These are phyloP conservation scores for Gambusia yucatana DNA, from an alignment of 2,797 vertebrate genomes.

Conservation along the genomic window DNA sequence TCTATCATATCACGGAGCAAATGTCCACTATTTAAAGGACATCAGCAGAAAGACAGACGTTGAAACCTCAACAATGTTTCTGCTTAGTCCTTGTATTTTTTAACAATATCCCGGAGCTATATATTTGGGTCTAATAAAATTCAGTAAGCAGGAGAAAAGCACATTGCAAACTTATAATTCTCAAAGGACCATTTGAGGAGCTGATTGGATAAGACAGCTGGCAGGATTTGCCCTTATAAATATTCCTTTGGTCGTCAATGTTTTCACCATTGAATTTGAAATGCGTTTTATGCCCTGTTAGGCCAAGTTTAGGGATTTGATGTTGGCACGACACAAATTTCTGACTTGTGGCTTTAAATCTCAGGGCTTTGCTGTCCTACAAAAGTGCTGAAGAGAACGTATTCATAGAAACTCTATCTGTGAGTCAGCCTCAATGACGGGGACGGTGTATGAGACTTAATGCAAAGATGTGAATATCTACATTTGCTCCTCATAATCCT, in stretches of 20 bases:
- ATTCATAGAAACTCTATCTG: background rate
- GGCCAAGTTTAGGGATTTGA: slow-evolving; percentile 13
- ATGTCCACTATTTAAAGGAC: background rate
- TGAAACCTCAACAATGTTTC: background rate
- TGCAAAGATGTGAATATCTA: background rate
- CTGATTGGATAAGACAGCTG: slow-evolving; percentile 44
- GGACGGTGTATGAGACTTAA: background rate
- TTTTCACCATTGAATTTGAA: slow-evolving; percentile 29
- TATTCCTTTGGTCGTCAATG: slow-evolving; percentile 41
- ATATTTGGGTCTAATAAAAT: slow-evolving; percentile 44
- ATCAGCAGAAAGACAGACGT: slow-evolving; percentile 7
- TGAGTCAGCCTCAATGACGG: background rate
- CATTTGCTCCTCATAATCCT: background rate
- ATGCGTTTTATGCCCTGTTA: slow-evolving; percentile 39
- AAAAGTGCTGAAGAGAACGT: slow-evolving; percentile 4
- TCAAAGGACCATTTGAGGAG: slow-evolving; percentile 15
- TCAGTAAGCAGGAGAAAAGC: slow-evolving; percentile 30
- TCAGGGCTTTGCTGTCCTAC: background rate
- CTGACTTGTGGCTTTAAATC: slow-evolving; percentile 12
- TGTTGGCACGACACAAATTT: slow-evolving; percentile 18
- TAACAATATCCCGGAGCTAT: slow-evolving; percentile 18
- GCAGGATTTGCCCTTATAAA: slow-evolving; percentile 18
- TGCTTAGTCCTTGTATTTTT: slow-evolving; percentile 23
- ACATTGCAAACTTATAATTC: slow-evolving; percentile 30
- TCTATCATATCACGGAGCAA: slow-evolving; percentile 6